Conservation (phyloP, 2,113 vertebrate genomes). For the Scartelaos histophorus region DNA sequence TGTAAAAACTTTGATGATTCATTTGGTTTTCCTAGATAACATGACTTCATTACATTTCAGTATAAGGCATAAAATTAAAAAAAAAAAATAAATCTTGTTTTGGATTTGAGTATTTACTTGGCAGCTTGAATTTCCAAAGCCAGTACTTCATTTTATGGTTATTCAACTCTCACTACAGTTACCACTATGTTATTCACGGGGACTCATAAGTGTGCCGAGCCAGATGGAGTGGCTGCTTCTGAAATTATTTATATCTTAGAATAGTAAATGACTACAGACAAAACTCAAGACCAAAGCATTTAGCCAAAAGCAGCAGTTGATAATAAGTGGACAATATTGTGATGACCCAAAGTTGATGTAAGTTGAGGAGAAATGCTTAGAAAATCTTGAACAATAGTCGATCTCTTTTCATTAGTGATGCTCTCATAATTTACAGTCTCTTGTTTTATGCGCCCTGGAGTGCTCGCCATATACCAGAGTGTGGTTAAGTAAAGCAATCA, state of each 20-base stretch:
- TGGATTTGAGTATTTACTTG: neutral
- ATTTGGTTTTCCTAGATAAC: neutral
- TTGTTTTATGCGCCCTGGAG: slow-evolving; percentile 19
- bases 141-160: neutral
- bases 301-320: neutral
- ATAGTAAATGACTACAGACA: neutral
- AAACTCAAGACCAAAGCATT: neutral
- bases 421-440: slow-evolving; percentile 16
- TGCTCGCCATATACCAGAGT: slow-evolving; percentile 26
- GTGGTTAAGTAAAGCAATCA: slow-evolving; percentile 47
- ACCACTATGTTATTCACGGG: slow-evolving; percentile 8
- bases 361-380: neutral
- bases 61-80: no score
- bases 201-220: neutral
- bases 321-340: neutral
- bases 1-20: neutral
- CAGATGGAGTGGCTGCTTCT: slow-evolving; percentile 12
- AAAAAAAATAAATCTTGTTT: no score
- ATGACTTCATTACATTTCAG: neutral
- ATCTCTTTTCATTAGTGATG: slow-evolving; percentile 35
- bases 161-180: neutral
- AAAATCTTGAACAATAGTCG: slow-evolving; percentile 6
- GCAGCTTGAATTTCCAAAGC: neutral
- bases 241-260: slow-evolving; percentile 1
- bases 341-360: neutral